A percentile compares a stretch with the other conserved stretches of the same genome.
phyloP scores from a whole-genome alignment of 1,140 invertebrate species.

The Drosophila arawakana region DNA sequence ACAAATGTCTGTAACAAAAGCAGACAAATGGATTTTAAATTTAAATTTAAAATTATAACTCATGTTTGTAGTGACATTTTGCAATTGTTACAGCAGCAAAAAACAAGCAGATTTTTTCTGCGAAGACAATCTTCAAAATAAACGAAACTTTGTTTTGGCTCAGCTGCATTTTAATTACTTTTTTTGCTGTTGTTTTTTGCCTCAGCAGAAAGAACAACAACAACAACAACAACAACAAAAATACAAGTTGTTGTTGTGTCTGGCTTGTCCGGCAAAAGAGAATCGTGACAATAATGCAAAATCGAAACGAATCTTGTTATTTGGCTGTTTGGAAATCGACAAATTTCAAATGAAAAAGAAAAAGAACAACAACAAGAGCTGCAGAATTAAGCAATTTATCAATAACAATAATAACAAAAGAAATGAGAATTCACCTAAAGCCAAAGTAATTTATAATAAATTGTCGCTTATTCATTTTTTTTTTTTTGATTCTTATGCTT shows the following conservation, averaged over 20 bases:
- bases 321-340: conserved; percentile 68
- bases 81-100: conserved; percentile 13
- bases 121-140: conserved; percentile 16
- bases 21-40: neutral
- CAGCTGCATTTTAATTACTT: conserved; percentile 75
- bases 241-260: conserved; percentile 35
- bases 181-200: conserved; percentile 17
- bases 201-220: conserved; percentile 16
- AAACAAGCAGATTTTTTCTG: conserved; percentile 2
- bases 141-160: conserved; percentile 45
- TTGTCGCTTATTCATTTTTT: conserved; percentile 69
- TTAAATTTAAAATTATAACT: neutral
- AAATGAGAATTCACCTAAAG: conserved; percentile 48
- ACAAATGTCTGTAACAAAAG: neutral
- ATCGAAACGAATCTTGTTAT: conserved; percentile 40
- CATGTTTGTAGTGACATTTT: neutral
- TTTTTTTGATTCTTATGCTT: conserved; percentile 22
- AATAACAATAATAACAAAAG: conserved; percentile 59
- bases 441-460: conserved; percentile 71
- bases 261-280: conserved; percentile 58
- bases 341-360: conserved; percentile 59
- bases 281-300: conserved; percentile 81
- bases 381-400: conserved; percentile 71
- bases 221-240: neutral
- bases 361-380: neutral